Percentiles rank a stretch among this genome's conserved stretches.
phyloP scores from a whole-genome alignment of 2,888 invertebrate genomes.

The Dolichopus griseipennis region DNA sequence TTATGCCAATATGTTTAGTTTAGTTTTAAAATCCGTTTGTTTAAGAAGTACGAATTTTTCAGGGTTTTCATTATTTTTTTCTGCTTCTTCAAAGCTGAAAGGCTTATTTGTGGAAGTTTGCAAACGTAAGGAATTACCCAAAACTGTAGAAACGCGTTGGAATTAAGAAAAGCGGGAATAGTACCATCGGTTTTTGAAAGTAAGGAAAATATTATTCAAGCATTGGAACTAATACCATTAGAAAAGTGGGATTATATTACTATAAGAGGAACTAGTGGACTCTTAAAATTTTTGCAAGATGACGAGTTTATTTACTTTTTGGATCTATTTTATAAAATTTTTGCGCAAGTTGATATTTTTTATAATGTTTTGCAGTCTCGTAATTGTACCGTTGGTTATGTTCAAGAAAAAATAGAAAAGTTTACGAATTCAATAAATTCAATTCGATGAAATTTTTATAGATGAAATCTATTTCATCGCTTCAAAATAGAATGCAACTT shows the following conservation, averaged over 20 bases:
- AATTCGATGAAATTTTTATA: too few species aligned
- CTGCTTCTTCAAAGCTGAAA: not conserved
- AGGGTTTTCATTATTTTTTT: not conserved
- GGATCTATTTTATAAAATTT: not conserved
- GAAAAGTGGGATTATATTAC: not conserved
- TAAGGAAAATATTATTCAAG: not conserved
- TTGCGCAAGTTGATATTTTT: too few species aligned
- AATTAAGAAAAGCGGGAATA: not conserved
- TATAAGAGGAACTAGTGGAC: not conserved
- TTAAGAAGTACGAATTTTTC: not conserved
- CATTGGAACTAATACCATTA: not conserved
- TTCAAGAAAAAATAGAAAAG: too few species aligned
- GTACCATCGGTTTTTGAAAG: not conserved
- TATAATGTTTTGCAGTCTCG: too few species aligned
- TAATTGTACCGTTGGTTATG: too few species aligned
- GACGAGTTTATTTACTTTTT: slow-evolving; percentile 1
- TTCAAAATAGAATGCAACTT: too few species aligned
- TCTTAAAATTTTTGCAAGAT: not conserved
- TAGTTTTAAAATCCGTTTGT: not conserved
- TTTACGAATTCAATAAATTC: too few species aligned
- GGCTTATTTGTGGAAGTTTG: not conserved
- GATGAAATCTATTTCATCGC: too few species aligned
- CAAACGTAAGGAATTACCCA: not conserved
- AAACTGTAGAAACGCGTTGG: not conserved
- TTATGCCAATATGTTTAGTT: not conserved